A percentile compares a stretch with the other conserved stretches of the same genome.
phyloP scores from a whole-genome alignment of 2,797 vertebrate species.

The Lophius americanus region DNA sequence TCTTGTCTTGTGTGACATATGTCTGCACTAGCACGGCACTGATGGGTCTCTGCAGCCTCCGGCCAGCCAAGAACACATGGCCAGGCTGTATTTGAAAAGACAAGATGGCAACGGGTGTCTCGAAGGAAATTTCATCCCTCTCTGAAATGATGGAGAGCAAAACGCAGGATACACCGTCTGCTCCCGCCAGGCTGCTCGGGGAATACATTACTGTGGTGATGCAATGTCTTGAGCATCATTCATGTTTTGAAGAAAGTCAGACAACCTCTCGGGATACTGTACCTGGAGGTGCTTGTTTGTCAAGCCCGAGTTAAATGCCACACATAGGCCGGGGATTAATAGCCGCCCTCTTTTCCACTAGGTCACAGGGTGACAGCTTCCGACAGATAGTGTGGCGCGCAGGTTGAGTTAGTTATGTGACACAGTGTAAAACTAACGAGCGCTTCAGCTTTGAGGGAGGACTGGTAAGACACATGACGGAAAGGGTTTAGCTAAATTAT shows the following conservation, averaged over 20 bases:
- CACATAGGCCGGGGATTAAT: conserved; percentile 48
- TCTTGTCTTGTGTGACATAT: conserved; percentile 51
- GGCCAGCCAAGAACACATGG: conserved; percentile 42
- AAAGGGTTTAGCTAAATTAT: conserved; percentile 45
- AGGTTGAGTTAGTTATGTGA: conserved; percentile 29
- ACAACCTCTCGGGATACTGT: conserved; percentile 36
- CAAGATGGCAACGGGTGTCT: conserved; percentile 42
- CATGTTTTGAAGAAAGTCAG: conserved; percentile 34
- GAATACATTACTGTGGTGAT: conserved; percentile 21
- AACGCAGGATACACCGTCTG: conserved; percentile 26
- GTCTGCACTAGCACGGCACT: conserved; percentile 41
- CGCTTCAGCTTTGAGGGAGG: conserved; percentile 37
- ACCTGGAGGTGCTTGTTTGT: conserved; percentile 56
- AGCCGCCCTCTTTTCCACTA: conserved; percentile 46
- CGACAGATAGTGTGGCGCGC: conserved; percentile 59
- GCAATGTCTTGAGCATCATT: conserved; percentile 36
- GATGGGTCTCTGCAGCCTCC: conserved; percentile 47
- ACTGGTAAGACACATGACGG: conserved; percentile 39
- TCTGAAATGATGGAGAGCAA: conserved; percentile 55
- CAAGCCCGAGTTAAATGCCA: conserved; percentile 53
- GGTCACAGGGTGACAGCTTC: conserved; percentile 49
- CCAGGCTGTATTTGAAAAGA: conserved; percentile 33
- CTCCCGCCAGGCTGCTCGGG: conserved; percentile 26
- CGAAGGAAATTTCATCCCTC: conserved; percentile 48
- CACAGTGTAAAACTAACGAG: conserved; percentile 53